Conservation (phyloP, 2,888 invertebrate genomes). For the Thereva nobilitata region DNA sequence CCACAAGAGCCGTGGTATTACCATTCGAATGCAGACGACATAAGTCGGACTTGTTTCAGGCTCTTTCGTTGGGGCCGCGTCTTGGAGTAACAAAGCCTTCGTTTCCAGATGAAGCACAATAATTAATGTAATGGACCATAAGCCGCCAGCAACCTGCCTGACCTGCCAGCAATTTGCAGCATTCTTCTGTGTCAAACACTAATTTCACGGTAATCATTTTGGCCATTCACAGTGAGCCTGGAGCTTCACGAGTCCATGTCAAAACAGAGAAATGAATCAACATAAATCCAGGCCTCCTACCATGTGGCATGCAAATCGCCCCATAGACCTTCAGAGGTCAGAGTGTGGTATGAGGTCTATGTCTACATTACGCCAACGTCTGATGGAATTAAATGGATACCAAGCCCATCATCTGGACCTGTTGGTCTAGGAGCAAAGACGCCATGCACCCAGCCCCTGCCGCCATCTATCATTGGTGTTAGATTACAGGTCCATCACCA, state of each 20-base stretch:
- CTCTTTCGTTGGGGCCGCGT: no score
- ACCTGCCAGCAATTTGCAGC: constrained; percentile 7
- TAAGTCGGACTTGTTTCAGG: no score
- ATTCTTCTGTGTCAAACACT: background rate
- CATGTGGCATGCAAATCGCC: constrained; percentile 6
- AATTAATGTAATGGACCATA: constrained; percentile 14
- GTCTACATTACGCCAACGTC: background rate
- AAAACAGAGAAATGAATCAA: constrained; percentile 9
- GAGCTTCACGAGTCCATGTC: constrained; percentile 19
- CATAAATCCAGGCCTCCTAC: constrained; percentile 30
- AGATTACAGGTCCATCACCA: constrained; percentile 19
- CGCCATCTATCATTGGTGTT: constrained; percentile 19
- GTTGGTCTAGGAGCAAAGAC: constrained; percentile 14
- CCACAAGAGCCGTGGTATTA: no score
- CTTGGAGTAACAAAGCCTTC: no score
- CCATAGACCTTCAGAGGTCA: background rate
- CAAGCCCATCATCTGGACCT: constrained; percentile 9
- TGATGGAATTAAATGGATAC: background rate
- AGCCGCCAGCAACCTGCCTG: background rate
- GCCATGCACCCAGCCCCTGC: constrained; percentile 16
- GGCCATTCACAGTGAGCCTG: constrained; percentile 8
- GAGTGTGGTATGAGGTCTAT: constrained; percentile 24
- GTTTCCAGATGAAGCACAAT: no score
- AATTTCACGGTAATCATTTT: constrained; percentile 16
- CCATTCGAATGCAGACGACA: no score